Base-by-base conservation (phyloP, 2,797 vertebrate genomes). In the Lagocephalus sceleratus region DNA sequence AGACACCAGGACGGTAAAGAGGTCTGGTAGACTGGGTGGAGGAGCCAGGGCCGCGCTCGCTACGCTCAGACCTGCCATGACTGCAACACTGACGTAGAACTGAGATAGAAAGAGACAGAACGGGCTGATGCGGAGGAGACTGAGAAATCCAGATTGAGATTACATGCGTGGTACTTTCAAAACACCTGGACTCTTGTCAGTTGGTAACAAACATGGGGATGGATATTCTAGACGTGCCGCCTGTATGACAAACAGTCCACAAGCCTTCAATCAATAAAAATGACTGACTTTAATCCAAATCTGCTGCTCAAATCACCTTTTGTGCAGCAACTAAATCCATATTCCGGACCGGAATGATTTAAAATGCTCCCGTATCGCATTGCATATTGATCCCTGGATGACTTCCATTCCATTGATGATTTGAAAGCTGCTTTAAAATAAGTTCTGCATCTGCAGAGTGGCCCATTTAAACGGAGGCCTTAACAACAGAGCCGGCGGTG, bases 1-100 rank as follows among this genome's bases (percentile, higher is more conserved):
- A 0, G 96, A 96, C 55, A 98, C 89, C 2, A 94, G 51, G n/a
- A 98, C 82, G 0, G 96, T 89, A 84, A 95, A 96, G 57, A 99
- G 53, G 80, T 99, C 94, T 0, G 97, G 97, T 1, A 97, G 79
- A 63, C 59, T 83, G 26, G 78, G 76, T 0, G 96, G 97, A 40
- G 97, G 93, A 23, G 61, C 78, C 78, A 90, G 15, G 0, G 66
- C 79, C 1, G 83, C 79, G 1, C 86, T 92, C 10, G 51, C 46
- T 2, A 92, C 20, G 11, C 92, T 96, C 87, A 98, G 79, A 40
- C 58, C 68, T 4, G 76, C 87, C 93, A 98, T 95, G 71, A 63
- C 59, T 29, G 73, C 43, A 7, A 93, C 0, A 4, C 94, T 94
- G 23, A 90, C 53, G 39, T 91, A 85, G 78, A 98, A 97, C 97